Evolutionary conservation across 2,888 invertebrate genomes (phyloP).

Genomic region (Aphrophora alni): DNA sequence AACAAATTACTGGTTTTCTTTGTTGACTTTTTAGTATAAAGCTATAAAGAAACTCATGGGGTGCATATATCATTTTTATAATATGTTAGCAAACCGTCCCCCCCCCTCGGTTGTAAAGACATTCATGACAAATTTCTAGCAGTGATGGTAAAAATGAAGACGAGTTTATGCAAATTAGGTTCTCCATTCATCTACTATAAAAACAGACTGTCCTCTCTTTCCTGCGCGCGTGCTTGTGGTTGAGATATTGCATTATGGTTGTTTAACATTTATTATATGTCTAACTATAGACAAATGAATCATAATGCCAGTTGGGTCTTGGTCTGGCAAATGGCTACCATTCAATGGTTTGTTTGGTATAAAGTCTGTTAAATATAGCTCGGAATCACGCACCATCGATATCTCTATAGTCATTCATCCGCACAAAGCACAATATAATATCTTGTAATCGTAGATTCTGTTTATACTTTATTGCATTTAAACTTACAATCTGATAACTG

Average conservation of each 20-base stretch:
- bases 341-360: not conserved
- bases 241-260: not conserved
- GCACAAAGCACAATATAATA: too few species aligned
- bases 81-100: too few species aligned
- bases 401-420: not conserved
- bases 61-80: not conserved
- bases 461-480: too few species aligned
- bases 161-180: not conserved
- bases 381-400: not conserved
- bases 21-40: not conserved
- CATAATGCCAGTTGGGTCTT: not conserved
- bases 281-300: constrained; percentile 4
- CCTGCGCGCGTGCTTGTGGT: not conserved
- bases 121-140: not conserved
- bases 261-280: not conserved
- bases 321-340: not conserved
- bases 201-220: not conserved
- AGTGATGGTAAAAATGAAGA: not conserved
- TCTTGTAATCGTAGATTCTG: too few species aligned
- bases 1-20: not conserved
- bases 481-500: too few species aligned
- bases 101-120: too few species aligned
- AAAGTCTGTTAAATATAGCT: not conserved
- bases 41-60: not conserved
- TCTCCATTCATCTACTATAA: not conserved